Evolutionary conservation across 2,888 invertebrate genomes (phyloP), one percentile per base, ranked within the genome.

Genomic region (Cryptocephalus moraei): DNA sequence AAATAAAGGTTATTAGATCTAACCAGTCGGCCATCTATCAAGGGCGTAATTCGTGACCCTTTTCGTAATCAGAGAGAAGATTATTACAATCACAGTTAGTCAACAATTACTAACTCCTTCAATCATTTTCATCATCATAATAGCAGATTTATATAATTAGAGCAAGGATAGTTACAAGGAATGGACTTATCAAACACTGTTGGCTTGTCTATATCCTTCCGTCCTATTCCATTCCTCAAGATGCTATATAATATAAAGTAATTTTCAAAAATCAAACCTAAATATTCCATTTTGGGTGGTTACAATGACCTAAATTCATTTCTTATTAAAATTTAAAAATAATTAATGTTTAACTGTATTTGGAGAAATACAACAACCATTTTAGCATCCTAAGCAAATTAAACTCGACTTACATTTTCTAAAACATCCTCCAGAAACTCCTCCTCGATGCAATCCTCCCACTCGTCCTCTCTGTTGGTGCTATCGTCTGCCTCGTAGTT

Each of bases 1-100:
- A 42, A 49, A 54, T 47, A 50, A 52, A 47, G 38, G 14, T 50
- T 36, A 13, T 4, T 51, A 47, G 12, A 41, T 22, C 49, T 39
- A 36, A 41, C 39, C 4, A 13, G 33, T 14, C 8, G 39, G 8
- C 12, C 12, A n/a, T 40, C 42, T 36, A 34, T 10, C 2, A 38
- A 22, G 9, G 6, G 9, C 8, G 11, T 13, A 12, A 32, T 8
- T 8, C n/a, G n/a, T 32, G 9, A 1, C 9, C 11, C 31, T 14
- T 10, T 33, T 32, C 31, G 12, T 13, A 33, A 46, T 69, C 70
- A 70, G 69, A 66, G 69, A 71, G 70, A 71, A 71, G 70, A 71
- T 70, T 70, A 70, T 52, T 51, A 45, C 31, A 42, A 52, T 64
- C 65, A 65, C 58, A 47, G 52, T 57, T 55, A 55, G 59, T 59